These are phyloP conservation scores for Scaptomyza tumidula DNA, from an alignment of 2,888 invertebrate genomes.

Conservation along the genomic window DNA sequence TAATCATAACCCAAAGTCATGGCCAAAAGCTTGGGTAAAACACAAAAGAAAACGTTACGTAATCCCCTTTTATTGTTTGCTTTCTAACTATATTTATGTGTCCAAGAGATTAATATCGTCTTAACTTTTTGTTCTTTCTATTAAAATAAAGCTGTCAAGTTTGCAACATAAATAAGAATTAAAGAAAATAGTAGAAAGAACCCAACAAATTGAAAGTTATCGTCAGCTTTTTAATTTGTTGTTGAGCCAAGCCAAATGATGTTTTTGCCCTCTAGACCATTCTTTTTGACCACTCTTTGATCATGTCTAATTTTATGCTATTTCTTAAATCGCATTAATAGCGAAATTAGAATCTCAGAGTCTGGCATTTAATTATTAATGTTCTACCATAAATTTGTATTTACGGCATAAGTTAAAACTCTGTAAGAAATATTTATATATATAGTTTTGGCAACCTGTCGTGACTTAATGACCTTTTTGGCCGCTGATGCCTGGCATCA, in stretches of 20 bases:
- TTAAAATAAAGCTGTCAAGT: conserved; percentile 62
- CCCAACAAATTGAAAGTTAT: conserved; percentile 48
- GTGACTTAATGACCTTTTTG: conserved; percentile 72
- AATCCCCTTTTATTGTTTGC: conserved; percentile 17
- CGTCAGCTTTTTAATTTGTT: conserved; percentile 39
- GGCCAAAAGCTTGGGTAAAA: conserved; percentile 23
- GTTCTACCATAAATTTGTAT: conserved; percentile 66
- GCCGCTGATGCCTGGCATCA: conserved; percentile 40
- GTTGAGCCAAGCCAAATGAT: conserved; percentile 52
- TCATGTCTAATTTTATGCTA: conserved; percentile 61
- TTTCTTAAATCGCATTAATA: conserved; percentile 36
- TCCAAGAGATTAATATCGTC: conserved; percentile 39
- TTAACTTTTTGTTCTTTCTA: conserved; percentile 24
- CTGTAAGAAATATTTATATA: conserved; percentile 45
- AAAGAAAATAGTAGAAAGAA: conserved; percentile 56
- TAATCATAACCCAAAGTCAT: conserved; percentile 25
- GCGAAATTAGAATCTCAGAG: conserved; percentile 46
- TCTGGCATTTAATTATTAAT: conserved; percentile 68
- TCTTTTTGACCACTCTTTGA: conserved; percentile 38
- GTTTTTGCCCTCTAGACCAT: conserved; percentile 53
- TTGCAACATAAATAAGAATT: conserved; percentile 57
- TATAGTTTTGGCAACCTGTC: conserved; percentile 36
- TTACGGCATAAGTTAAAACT: conserved; percentile 25
- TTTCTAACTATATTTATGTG: conserved; percentile 10
- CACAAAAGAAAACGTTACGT: conserved; percentile 37